Conservation (phyloP, 1,140 invertebrate species). For the Bombus huntii region DNA sequence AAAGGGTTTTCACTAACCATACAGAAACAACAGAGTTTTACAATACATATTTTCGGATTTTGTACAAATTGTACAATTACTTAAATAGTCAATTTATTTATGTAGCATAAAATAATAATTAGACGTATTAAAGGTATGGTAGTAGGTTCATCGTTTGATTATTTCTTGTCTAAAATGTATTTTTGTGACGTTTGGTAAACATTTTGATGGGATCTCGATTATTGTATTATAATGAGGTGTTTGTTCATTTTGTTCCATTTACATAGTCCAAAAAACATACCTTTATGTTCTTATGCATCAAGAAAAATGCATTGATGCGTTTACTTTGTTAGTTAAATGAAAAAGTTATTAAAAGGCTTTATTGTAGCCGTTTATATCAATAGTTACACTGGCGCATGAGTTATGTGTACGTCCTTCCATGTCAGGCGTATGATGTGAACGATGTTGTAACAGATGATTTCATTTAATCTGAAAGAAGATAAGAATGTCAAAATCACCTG, state of each 20-base stretch:
- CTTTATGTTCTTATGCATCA: conserved; percentile 62
- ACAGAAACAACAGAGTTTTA: neutral
- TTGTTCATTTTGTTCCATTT: neutral
- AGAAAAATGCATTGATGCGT: conserved; percentile 59
- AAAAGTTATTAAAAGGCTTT: conserved; percentile 35
- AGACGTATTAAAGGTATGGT: neutral
- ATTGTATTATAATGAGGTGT: neutral
- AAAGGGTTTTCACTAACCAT: neutral
- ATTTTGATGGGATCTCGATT: conserved; percentile 16
- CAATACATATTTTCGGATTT: neutral
- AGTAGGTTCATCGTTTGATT: neutral
- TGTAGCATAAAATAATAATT: neutral
- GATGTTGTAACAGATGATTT: conserved; percentile 56
- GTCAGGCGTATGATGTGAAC: conserved; percentile 1
- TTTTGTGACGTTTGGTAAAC: conserved; percentile 46
- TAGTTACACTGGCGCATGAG: neutral
- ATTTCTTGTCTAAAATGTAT: conserved; percentile 10
- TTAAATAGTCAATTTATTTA: neutral
- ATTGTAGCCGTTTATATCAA: conserved; percentile 10
- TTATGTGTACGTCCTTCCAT: neutral
- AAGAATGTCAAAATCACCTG: conserved; percentile 64
- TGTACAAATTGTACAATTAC: neutral
- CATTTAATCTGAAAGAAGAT: conserved; percentile 57
- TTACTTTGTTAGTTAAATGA: conserved; percentile 28
- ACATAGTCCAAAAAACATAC: conserved; percentile 28